Base-by-base conservation (phyloP, 2,888 invertebrate species). In the Tetheella fluctuosa region DNA sequence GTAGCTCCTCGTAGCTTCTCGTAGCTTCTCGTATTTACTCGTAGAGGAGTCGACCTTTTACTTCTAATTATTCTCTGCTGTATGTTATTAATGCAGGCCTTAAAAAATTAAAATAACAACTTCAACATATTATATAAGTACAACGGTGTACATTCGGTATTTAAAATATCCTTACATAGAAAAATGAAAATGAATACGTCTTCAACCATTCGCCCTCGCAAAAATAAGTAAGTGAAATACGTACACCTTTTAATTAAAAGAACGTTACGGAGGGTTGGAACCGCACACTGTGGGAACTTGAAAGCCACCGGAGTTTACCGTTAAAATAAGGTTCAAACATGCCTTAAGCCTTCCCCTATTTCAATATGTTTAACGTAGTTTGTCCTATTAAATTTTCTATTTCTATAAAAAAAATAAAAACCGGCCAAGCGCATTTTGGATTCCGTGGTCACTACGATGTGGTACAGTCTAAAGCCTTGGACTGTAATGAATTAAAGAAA, bases 251-350 rank as follows among this genome's bases (percentile, higher is more conserved):
- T 73, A 72, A 73, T 72, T 73, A 73, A 73, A 71, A 48, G 57
- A 59, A 57, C 64, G 59, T 63, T 70, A 71, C 74, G 73, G 75
- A 75, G 75, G 74, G 75, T 72, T 74, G 71, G 70, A 63, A 67
- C 57, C 61, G 59, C 20, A 20, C 64, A 58, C 59, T 54, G 42
- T 13, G 28, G n/a, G 37, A 25, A 39, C 30, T 58, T 34, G 57
- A 52, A 52, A 12, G 23, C 34, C 34, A 52, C 34, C 20, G 10
- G 30, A 58, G 52, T 52, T 57, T 48, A 52, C 58, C 1, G 17
- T 58, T 28, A 30, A 58, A 52, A 48, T 37, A 62, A 67, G 64
- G 59, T 20, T 34, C 0, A 23, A 17, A 25, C 8, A 6, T 20
- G 20, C 20, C 54, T 17, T n/a, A 3, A 23, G 13, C 52, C 7